Conservation (phyloP, 2,113 vertebrate genomes). For the Ophthalmolycus amberensis region DNA sequence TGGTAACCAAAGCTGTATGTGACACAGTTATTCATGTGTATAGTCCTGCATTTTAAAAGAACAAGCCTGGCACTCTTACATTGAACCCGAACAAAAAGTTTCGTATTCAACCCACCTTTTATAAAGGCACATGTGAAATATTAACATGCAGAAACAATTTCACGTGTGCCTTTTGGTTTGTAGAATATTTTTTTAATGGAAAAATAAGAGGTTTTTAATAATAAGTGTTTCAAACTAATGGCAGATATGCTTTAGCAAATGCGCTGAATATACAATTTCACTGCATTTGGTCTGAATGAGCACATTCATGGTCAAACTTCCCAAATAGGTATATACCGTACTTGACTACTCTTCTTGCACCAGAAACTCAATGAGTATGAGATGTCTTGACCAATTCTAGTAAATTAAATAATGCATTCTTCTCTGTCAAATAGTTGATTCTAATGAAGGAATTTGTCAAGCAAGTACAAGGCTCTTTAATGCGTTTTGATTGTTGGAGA, state of each 20-base stretch:
- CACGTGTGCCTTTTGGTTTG: neutral
- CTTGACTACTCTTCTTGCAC: neutral
- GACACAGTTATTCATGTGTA: neutral
- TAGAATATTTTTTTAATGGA: neutral
- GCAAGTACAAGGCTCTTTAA: neutral
- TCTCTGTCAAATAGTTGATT: neutral
- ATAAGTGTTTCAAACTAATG: neutral
- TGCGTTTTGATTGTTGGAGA: neutral
- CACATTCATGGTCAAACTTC: neutral
- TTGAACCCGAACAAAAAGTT: neutral
- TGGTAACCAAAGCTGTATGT: neutral
- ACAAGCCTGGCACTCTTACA: neutral
- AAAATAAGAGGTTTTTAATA: neutral
- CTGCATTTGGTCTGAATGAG: neutral
- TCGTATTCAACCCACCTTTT: neutral
- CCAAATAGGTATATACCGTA: neutral
- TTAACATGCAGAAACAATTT: neutral
- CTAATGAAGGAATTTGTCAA: neutral
- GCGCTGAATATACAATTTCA: neutral
- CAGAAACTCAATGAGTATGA: neutral
- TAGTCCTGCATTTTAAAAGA: neutral
- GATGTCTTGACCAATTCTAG: neutral
- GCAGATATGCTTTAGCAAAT: neutral
- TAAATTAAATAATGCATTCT: neutral
- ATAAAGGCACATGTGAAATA: neutral